Conservation (phyloP, 2,113 vertebrate genomes). For the Amphiprion ocellaris region DNA sequence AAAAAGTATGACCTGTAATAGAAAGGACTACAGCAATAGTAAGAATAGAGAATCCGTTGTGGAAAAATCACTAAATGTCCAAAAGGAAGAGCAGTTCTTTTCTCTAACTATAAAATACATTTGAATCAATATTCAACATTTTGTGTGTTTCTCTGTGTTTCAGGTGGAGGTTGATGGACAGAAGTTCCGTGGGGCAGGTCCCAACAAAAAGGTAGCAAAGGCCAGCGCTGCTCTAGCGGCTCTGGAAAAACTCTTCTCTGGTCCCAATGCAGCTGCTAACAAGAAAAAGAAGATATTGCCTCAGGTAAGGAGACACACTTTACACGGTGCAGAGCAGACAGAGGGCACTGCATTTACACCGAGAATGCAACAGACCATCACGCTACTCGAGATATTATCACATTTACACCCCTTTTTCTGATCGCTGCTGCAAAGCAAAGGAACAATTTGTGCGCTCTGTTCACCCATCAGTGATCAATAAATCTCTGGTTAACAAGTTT, state of each 20-base stretch:
- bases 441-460: slow-evolving; percentile 17
- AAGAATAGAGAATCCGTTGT: neutral
- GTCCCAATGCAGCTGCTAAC: slow-evolving; percentile 95
- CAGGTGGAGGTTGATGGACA: slow-evolving; percentile 99
- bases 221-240: slow-evolving; percentile 97
- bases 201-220: slow-evolving; percentile 99
- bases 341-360: slow-evolving; percentile 1
- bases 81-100: neutral
- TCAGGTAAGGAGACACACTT: slow-evolving; percentile 84
- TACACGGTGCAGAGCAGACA: neutral
- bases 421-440: neutral
- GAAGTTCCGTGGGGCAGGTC: slow-evolving; percentile 97
- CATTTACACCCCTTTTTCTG: neutral
- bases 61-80: neutral
- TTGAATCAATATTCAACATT: neutral
- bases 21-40: slow-evolving; percentile 1
- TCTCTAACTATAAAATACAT: neutral
- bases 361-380: neutral
- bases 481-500: slow-evolving; percentile 28
- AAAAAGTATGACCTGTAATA: neutral
- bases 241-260: slow-evolving; percentile 97
- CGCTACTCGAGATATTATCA: neutral
- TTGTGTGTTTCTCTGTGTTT: slow-evolving; percentile 5
- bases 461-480: slow-evolving; percentile 45
- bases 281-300: slow-evolving; percentile 98